phyloP scores from a whole-genome alignment of 2,797 vertebrate species.

The Denticeps clupeoides region DNA sequence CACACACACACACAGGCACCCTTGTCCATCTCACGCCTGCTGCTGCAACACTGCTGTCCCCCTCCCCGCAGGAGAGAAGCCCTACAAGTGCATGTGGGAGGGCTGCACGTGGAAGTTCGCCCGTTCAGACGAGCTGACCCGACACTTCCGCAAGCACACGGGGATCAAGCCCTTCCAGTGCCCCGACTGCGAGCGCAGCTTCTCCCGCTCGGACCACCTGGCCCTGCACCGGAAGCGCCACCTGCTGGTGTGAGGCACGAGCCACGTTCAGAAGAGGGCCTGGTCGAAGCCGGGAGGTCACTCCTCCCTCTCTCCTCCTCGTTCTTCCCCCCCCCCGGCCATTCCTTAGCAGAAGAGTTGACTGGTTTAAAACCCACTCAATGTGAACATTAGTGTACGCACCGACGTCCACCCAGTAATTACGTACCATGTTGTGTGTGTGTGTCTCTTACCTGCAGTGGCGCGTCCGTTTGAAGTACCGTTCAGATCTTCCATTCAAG shows the following conservation, averaged over 20 bases:
- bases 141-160: constrained; percentile 97
- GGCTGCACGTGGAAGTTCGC: constrained; percentile 99
- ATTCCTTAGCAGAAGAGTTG: background rate
- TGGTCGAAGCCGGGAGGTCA: too few relatives aligned
- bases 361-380: background rate
- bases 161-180: constrained; percentile 99
- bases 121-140: constrained; percentile 92
- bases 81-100: constrained; percentile 96
- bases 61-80: constrained; percentile 78
- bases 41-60: background rate
- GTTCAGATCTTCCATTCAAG: too few relatives aligned
- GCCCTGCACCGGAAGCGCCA: constrained; percentile 96
- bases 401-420: background rate
- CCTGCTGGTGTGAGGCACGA: constrained; percentile 87
- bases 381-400: background rate
- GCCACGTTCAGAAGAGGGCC: too few relatives aligned
- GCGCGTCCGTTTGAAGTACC: too few relatives aligned
- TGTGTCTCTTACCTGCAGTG: too few relatives aligned
- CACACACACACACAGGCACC: background rate
- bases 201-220: constrained; percentile 94
- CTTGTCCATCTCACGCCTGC: background rate
- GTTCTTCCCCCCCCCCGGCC: constrained; percentile 2
- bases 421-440: too few relatives aligned
- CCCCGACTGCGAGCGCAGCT: constrained; percentile 95
- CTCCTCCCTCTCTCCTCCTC: too few relatives aligned